Percentiles rank a stretch among this genome's conserved stretches.
These are phyloP conservation scores for Oryzias woworae DNA, from an alignment of 2,113 vertebrate genomes.

Conservation along the genomic window DNA sequence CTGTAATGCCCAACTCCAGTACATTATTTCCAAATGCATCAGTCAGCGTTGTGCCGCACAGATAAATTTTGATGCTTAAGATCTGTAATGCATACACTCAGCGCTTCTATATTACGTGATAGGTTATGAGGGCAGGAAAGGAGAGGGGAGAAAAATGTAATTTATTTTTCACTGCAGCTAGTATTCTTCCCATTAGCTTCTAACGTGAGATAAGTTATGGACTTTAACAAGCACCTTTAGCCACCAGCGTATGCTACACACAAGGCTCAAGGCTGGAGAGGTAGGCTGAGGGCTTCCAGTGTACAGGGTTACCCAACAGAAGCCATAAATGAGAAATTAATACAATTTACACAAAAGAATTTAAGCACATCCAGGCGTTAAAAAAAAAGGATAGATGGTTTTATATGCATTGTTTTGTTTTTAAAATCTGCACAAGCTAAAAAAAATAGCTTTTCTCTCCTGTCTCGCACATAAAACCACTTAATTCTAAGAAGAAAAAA, in stretches of 20 bases:
- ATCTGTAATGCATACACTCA: constrained; percentile 90
- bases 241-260: constrained; percentile 75
- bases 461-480: too few relatives aligned
- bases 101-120: constrained; percentile 90
- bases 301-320: constrained; percentile 37
- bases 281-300: constrained; percentile 30
- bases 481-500: too few relatives aligned
- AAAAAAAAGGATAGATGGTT: constrained; percentile 11
- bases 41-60: constrained; percentile 86
- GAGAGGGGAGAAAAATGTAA: constrained; percentile 70
- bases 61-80: constrained; percentile 92
- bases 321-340: constrained; percentile 21
- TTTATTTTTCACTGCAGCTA: constrained; percentile 83
- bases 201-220: constrained; percentile 83
- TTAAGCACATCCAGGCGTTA: neutral
- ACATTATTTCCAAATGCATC: constrained; percentile 99
- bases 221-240: constrained; percentile 81
- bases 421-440: neutral
- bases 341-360: constrained; percentile 8
- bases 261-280: constrained; percentile 54
- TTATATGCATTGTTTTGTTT: neutral
- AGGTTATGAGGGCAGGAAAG: constrained; percentile 87
- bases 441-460: neutral
- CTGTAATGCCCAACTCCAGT: constrained; percentile 90
- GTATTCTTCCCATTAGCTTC: constrained; percentile 86